These are phyloP conservation scores for Polylopha cassiicola DNA, from an alignment of 2,888 invertebrate genomes.

Conservation along the genomic window DNA sequence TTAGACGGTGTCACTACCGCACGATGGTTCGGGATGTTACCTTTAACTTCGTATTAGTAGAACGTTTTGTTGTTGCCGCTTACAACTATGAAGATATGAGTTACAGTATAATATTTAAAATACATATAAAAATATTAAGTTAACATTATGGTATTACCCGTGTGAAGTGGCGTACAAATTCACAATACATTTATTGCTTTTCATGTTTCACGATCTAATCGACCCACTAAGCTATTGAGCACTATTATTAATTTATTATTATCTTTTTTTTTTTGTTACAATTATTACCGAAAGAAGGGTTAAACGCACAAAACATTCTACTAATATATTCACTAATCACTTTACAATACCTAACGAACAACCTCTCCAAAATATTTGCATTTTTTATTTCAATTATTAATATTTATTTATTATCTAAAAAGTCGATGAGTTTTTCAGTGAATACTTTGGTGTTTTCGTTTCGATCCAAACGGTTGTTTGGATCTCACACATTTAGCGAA, in stretches of 20 bases:
- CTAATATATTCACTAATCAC: constrained; percentile 46
- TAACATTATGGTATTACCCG: constrained; percentile 49
- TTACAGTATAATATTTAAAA: constrained; percentile 72
- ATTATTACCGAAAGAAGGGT: constrained; percentile 59
- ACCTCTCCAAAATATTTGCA: constrained; percentile 66
- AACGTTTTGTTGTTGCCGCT: constrained; percentile 66
- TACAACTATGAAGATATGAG: constrained; percentile 74
- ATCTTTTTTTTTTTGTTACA: constrained; percentile 43
- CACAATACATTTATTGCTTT: constrained; percentile 70
- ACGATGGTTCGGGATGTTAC: no score
- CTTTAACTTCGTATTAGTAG: constrained; percentile 49
- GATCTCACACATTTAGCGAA: constrained; percentile 20
- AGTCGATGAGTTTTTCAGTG: constrained; percentile 72
- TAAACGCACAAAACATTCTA: constrained; percentile 68
- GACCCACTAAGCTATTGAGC: constrained; percentile 68
- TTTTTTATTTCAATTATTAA: constrained; percentile 50
- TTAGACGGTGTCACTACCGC: no score
- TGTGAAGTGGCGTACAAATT: constrained; percentile 54
- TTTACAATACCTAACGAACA: constrained; percentile 52
- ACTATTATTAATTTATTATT: constrained; percentile 61
- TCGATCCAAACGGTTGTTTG: constrained; percentile 53
- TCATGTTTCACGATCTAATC: constrained; percentile 46
- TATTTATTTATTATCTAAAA: constrained; percentile 75
- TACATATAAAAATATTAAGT: constrained; percentile 76
- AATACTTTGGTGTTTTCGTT: constrained; percentile 75